Base-by-base conservation (phyloP, 2,888 invertebrate genomes). In the Polyommatus icarus region DNA sequence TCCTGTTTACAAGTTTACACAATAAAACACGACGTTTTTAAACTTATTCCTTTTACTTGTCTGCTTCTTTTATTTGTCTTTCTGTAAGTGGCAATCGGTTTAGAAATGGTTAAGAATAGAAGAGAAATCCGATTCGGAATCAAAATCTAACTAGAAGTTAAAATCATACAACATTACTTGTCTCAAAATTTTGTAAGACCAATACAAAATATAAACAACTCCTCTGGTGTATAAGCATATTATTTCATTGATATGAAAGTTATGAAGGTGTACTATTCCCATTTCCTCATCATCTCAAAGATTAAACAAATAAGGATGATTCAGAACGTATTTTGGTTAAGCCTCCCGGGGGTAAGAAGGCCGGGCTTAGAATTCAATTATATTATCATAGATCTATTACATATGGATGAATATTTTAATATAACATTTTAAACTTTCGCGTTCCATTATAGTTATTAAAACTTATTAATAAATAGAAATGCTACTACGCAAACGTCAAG, bases 21-120 rank as follows among this genome's bases (percentile, higher is more conserved):
- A 75, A 54, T 75, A 75, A 59, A 76, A 76, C n/a, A 75, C 50
- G 73, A 75, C 50, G 18, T 76, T 76, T 76, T n/a, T 32, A 76
- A 61, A 76, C 36, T 36, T 46, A 50, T 46, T 36, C 15, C n/a
- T 46, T 36, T 76, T 36, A 76, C 20, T 57, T 32, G 32, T 32
- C 32, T 32, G 32, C 32, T 32, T 36, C 20, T 46, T 40, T 76
- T 36, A 76, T 36, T 59, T 36, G 20, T 40, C 24, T 4, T 72
- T 15, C 20, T 71, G 36, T 18, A 36, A 40, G 20, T 40, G 20
- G 40, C 36, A 18, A 36, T 36, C 15, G 36, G 10, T 18, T 61
- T 61, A 24, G 24, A 12, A 61, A 59, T 46, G 46, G 46, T 46
- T 46, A 46, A 46, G 10, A 46, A 40, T 10, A 40, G 10, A 46